Conservation (phyloP, 2,888 invertebrate genomes). For the Pristionchus arcanus region DNA sequence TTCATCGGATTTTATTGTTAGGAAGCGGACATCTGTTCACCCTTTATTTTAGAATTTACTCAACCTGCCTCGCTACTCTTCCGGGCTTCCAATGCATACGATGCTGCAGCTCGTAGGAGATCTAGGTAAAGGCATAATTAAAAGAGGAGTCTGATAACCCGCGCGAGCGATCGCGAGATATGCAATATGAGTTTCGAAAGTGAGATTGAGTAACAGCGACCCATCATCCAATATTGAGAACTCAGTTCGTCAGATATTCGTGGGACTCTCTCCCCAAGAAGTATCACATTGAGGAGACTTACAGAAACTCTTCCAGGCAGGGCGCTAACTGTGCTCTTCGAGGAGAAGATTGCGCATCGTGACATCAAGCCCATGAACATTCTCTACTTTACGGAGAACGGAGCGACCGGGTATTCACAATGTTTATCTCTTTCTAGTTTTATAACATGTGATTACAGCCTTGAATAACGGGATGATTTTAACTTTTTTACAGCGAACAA, state of each 20-base stretch:
- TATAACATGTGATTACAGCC: neutral
- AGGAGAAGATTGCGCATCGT: neutral
- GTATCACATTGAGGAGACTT: no score
- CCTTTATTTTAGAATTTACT: neutral
- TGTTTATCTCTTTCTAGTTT: no score
- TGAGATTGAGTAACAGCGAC: no score
- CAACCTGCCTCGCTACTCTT: neutral
- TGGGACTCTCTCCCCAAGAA: no score
- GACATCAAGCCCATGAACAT: conserved; percentile 42
- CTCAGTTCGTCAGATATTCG: no score
- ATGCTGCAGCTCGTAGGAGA: neutral
- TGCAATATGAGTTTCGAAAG: no score
- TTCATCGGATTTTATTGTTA: neutral
- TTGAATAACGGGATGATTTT: neutral
- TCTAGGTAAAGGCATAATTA: neutral
- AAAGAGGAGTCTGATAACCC: no score
- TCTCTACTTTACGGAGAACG: neutral
- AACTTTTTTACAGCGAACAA: neutral
- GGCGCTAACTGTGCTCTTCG: neutral
- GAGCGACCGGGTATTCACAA: neutral
- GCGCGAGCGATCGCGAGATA: no score
- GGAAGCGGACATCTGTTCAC: neutral
- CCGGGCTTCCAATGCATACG: neutral
- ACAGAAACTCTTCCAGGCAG: neutral
- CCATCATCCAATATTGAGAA: no score